Percentiles rank a stretch among this genome's conserved stretches.
phyloP scores from a whole-genome alignment of 2,888 invertebrate species.

The Leucophenga maculata region DNA sequence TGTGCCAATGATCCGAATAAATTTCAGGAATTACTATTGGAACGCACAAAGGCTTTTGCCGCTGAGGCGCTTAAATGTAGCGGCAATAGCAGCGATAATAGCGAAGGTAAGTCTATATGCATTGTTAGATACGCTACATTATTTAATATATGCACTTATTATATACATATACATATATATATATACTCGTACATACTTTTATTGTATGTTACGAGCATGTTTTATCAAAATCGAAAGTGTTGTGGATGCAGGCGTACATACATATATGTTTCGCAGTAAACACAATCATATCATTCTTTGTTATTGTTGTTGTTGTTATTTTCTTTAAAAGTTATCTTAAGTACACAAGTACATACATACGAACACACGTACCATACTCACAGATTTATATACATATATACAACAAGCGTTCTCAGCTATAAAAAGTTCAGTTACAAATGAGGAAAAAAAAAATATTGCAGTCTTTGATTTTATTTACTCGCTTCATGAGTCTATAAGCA shows the following conservation, averaged over 20 bases:
- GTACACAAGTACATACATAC: background rate
- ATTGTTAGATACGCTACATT: background rate
- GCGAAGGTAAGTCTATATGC: slow-evolving; percentile 52
- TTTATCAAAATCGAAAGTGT: too few relatives aligned
- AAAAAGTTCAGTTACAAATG: too few relatives aligned
- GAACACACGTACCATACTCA: background rate
- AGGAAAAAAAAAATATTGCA: background rate
- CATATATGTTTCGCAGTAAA: background rate
- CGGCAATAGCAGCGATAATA: slow-evolving; percentile 48
- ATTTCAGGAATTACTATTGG: slow-evolving; percentile 83
- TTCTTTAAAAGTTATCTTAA: slow-evolving; percentile 1
- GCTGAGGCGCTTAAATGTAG: slow-evolving; percentile 74
- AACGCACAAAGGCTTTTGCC: slow-evolving; percentile 81
- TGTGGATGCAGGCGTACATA: too few relatives aligned
- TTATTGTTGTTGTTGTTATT: slow-evolving; percentile 3
- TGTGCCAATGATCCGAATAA: slow-evolving; percentile 75
- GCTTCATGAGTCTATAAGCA: too few relatives aligned
- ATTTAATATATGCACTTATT: background rate
- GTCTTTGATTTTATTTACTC: too few relatives aligned
- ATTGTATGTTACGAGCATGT: too few relatives aligned
- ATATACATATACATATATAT: too few relatives aligned
- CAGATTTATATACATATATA: background rate
- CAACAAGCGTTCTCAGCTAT: too few relatives aligned
- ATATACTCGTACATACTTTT: too few relatives aligned
- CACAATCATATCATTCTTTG: background rate